Base-by-base conservation (phyloP, 2,113 vertebrate genomes). In the Ptychochromis oligacanthus region DNA sequence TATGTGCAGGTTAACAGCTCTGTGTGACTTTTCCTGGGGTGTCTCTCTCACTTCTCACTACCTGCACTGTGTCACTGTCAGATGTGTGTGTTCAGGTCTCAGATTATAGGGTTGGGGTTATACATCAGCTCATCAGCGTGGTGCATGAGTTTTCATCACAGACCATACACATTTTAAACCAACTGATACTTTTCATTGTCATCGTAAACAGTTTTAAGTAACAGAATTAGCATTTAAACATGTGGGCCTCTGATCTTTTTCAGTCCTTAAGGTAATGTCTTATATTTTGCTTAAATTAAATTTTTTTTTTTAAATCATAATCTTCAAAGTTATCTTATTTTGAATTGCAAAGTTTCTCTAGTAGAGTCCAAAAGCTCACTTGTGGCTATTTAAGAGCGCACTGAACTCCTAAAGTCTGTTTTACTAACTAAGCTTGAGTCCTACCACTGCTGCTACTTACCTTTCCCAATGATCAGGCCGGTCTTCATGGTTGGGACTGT, bases 391-490 rank as follows among this genome's bases (percentile, higher is more conserved):
- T 72, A 28, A 70, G 40, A 28, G 15, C 43, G 43, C 11, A 52
- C 17, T 31, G 3, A 6, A 72, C 15, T 67, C 64, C 64, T 52
- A 20, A 70, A 52, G 17, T 52, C 28, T 31, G 17, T 13, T 72
- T 54, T 72, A 54, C 8, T 54, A 52, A 72, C 26, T 54, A 24
- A 54, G 26, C 26, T 56, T 2, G 2, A 49, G 54, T 11, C 34
- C 34, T 17, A 31, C 5, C 17, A 43, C 2, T 49, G 64, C 4
- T 18, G 7, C 2, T 0, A 55, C 87, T 77, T 52, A 89, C 98
- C 98, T 97, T 99, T 99, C 87, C 98, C 98, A 88, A 99, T 99
- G 83, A 99, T 99, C 85, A 99, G 96, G 80, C 98, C 98, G 24
- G 98, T 99, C 95, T 99, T 99, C 93, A 98, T 97, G 88, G 98